Evolutionary conservation across 2,797 vertebrate species (phyloP).

Genomic region (Trachops cirrhosus): DNA sequence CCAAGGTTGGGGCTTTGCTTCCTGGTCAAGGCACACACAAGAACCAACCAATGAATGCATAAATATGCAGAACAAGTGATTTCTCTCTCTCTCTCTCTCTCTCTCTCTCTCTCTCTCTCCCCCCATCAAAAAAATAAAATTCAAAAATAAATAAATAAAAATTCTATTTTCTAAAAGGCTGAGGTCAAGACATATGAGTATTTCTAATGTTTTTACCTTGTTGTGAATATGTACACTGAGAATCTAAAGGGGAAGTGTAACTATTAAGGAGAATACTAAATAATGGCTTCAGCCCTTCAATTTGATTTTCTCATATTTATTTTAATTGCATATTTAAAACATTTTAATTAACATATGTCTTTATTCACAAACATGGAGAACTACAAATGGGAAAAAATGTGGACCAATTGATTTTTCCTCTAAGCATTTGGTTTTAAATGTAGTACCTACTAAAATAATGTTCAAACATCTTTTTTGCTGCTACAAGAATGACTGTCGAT

Average conservation of each 20-base stretch:
- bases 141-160: background rate
- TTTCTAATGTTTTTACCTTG: background rate
- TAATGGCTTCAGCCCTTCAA: background rate
- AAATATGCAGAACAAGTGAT: no score
- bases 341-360: conserved; percentile 19
- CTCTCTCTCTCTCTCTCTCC: no score
- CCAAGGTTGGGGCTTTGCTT: no score
- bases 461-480: conserved; percentile 43
- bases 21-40: no score
- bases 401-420: background rate
- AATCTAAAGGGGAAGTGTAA: background rate
- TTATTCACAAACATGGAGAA: conserved; percentile 34
- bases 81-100: no score
- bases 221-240: background rate
- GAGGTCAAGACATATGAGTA: background rate
- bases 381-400: background rate
- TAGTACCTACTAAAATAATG: background rate
- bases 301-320: conserved; percentile 33
- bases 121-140: no score
- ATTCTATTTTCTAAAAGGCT: background rate
- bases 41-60: no score
- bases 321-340: conserved; percentile 34
- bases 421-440: conserved; percentile 38
- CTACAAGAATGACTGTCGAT: background rate
- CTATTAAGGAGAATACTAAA: background rate